A percentile compares a stretch with the other conserved stretches of the same genome.
phyloP scores from a whole-genome alignment of 2,113 vertebrate genomes.

The Grantiella picta region DNA sequence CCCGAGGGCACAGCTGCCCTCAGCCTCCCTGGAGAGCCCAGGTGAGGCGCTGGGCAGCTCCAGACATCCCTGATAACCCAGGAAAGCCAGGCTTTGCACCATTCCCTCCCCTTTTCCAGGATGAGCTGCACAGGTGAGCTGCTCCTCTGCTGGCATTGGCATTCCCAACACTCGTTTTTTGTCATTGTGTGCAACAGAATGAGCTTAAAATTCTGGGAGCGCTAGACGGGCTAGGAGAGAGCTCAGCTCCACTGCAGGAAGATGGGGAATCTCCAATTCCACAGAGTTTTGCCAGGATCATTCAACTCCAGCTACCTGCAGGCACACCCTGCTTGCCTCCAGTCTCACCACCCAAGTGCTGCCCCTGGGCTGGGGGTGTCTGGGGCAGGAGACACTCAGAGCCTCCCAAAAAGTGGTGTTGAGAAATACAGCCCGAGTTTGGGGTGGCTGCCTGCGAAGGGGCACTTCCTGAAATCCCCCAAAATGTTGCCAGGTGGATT shows the following conservation, averaged over 20 bases:
- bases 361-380: rapidly evolving
- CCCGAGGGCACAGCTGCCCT: neutral
- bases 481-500: neutral
- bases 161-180: neutral
- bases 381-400: neutral
- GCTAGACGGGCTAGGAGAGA: neutral
- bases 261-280: neutral
- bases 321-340: neutral
- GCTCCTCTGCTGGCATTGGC: neutral
- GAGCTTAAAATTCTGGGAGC: neutral
- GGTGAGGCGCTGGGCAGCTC: neutral
- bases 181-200: neutral
- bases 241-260: neutral
- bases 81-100: neutral
- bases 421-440: neutral
- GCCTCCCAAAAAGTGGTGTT: rapidly evolving
- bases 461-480: neutral
- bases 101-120: rapidly evolving
- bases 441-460: neutral
- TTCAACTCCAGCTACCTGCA: neutral
- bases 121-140: neutral
- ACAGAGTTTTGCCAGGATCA: neutral
- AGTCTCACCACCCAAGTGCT: neutral
- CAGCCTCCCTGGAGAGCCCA: rapidly evolving
- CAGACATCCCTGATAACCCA: rapidly evolving